Base-by-base conservation (phyloP, 2,888 invertebrate genomes). In the Lycophotia porphyrea region DNA sequence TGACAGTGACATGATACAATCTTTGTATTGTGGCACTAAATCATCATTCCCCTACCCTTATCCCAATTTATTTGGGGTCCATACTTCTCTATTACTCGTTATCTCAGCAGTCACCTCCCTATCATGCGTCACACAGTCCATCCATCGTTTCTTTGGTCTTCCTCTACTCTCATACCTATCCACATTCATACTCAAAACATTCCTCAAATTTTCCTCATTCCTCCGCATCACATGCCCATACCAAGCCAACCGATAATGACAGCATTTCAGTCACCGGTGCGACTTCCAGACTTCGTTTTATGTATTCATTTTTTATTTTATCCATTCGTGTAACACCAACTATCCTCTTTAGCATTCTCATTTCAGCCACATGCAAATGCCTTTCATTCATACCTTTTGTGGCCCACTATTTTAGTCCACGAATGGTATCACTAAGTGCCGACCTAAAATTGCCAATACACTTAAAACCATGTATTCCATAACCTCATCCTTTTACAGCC, bases 401-500 rank as follows among this genome's bases (percentile, higher is more conserved):
- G 49, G 24, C 24, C 49, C 11, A 9, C 24, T 9, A 24, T 49
- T 49, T 1, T 49, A 24, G n/a, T 49, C 9, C 49, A 49, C 11
- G 52, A 27, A 36, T 27, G 13, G 42, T 34, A n/a, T 21, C 24
- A 49, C 60, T 44, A 13, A 39, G 39, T 72, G 7, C n/a, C 5
- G 8, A 58, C 58, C 31, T 75, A 60, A 76, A 66, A 47, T 64
- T 55, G 31, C n/a, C 55, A 15, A 75, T n/a, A 18, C 58, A 49
- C 5, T 42, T 15, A 55, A 11, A n/a, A 64, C 11, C 1, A 42
- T 27, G 24, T 11, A 49, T 42, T 47, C 39, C 21, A 61, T 42
- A 34, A 27, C 39, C 34, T 7, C 49, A 27, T 78, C 55, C 24
- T 66, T 82, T 69, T 58, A 78, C 13, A n/a, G 1, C 2, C 34